Conservation (phyloP, 2,797 vertebrate species). For the Emydoidea blandingii region DNA sequence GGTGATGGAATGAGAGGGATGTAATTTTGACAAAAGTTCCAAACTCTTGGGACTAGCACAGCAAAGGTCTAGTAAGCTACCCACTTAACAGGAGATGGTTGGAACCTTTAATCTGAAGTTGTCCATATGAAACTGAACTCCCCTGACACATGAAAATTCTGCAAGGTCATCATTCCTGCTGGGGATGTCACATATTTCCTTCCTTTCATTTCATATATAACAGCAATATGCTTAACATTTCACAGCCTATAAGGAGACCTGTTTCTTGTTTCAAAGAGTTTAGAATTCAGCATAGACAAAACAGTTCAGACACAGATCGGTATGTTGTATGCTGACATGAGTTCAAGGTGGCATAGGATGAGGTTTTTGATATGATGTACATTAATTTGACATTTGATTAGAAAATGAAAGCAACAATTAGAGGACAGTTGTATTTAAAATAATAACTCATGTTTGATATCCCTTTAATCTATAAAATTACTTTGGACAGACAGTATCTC, state of each 20-base stretch:
- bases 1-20: background rate
- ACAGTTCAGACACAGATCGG: background rate
- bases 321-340: background rate
- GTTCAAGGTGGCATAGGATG: background rate
- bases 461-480: background rate
- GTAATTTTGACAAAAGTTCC: background rate
- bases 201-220: background rate
- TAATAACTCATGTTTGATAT: background rate
- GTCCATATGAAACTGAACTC: background rate
- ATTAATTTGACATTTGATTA: background rate
- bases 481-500: background rate
- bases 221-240: background rate
- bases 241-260: background rate
- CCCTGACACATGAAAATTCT: background rate
- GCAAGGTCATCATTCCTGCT: background rate
- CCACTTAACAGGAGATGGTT: background rate
- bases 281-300: background rate
- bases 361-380: background rate
- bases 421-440: background rate
- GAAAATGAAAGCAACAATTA: background rate
- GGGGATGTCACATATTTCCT: background rate
- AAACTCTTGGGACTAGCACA: background rate
- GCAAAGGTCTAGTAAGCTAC: background rate
- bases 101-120: background rate
- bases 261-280: background rate